Evolutionary conservation across 2,888 invertebrate genomes (phyloP).

Genomic region (Andricus curvator): DNA sequence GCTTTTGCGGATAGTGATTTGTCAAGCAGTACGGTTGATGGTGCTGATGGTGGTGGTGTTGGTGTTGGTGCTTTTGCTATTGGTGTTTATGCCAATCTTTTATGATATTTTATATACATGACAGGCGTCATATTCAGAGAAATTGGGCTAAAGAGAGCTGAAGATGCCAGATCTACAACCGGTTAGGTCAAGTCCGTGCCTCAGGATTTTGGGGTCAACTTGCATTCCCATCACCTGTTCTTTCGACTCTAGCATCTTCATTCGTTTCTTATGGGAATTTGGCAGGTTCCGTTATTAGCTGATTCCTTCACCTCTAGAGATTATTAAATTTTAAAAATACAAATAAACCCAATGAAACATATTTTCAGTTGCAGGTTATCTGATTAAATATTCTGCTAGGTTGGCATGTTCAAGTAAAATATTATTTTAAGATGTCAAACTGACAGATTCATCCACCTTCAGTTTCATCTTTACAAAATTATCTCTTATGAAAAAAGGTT

Average conservation of each 20-base stretch:
- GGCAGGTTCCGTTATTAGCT: not conserved
- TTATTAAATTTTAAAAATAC: not conserved
- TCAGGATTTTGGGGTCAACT: slow-evolving; percentile 24
- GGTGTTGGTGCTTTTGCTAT: slow-evolving; percentile 45
- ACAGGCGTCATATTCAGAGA: slow-evolving; percentile 5
- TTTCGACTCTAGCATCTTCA: slow-evolving; percentile 1
- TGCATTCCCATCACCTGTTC: slow-evolving; percentile 11
- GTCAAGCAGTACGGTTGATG: slow-evolving; percentile 50
- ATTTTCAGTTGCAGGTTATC: too few species aligned
- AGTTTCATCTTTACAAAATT: too few species aligned
- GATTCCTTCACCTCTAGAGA: not conserved
- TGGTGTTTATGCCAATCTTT: slow-evolving; percentile 10
- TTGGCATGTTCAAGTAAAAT: not conserved
- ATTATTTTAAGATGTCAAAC: not conserved
- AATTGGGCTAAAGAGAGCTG: slow-evolving; percentile 15
- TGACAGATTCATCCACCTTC: too few species aligned
- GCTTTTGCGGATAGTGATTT: slow-evolving; percentile 49
- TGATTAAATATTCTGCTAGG: not conserved
- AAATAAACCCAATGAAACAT: too few species aligned
- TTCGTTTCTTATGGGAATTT: not conserved
- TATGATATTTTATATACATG: not conserved
- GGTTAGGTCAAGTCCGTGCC: slow-evolving; percentile 14
- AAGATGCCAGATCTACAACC: slow-evolving; percentile 22
- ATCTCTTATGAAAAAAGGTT: too few species aligned
- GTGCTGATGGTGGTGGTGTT: slow-evolving; percentile 51